phyloP scores from a whole-genome alignment of 2,888 invertebrate genomes.

The Neoaliturus tenellus region DNA sequence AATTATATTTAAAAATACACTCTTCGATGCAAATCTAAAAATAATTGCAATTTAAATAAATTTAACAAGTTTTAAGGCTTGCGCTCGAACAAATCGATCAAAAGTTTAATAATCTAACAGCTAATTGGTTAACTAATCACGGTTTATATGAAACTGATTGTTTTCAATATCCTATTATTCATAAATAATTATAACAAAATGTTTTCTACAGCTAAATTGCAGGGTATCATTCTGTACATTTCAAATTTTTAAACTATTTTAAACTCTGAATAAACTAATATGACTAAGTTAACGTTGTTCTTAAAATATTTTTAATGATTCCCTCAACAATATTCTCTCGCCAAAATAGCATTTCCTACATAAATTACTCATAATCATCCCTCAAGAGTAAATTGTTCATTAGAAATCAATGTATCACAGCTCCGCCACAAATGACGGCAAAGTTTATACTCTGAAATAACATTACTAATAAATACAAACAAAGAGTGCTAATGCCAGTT shows the following conservation, averaged over 20 bases:
- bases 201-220: conserved; percentile 23
- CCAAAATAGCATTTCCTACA: conserved; percentile 36
- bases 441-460: conserved; percentile 19
- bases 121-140: conserved; percentile 46
- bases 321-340: conserved; percentile 17
- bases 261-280: conserved; percentile 53
- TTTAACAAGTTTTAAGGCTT: conserved; percentile 36
- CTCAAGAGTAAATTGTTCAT: conserved; percentile 14
- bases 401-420: conserved; percentile 48
- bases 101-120: conserved; percentile 6
- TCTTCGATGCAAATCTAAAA: conserved; percentile 37
- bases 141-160: conserved; percentile 2
- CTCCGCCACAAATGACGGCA: conserved; percentile 1
- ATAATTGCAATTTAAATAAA: conserved; percentile 27
- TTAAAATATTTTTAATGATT: conserved; percentile 50
- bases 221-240: conserved; percentile 24
- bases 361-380: conserved; percentile 13
- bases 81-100: conserved; percentile 6
- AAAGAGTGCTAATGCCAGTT: conserved; percentile 39
- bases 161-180: conserved; percentile 8
- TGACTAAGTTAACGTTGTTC: conserved; percentile 44
- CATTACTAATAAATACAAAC: conserved; percentile 30
- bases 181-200: conserved; percentile 28
- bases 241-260: conserved; percentile 43
- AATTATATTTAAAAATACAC: conserved; percentile 58